Evolutionary conservation across 2,888 invertebrate genomes (phyloP).

Genomic region (Lepidonotus clava): DNA sequence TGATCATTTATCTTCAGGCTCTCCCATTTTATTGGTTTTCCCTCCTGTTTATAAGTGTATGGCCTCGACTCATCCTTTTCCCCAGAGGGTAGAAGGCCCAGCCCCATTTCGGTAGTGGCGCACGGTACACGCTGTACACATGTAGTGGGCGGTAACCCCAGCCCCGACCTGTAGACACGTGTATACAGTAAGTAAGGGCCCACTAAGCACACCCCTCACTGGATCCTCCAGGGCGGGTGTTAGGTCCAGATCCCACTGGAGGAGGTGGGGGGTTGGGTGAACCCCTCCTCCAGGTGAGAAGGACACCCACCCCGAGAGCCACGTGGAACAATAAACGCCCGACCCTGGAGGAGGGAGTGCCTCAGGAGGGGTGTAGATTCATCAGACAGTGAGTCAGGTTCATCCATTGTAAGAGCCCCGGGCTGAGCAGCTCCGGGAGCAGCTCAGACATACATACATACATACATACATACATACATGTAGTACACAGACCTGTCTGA

Average conservation of each 20-base stretch:
- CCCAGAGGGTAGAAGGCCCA: no score
- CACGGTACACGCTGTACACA: no score
- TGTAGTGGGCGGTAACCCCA: background rate
- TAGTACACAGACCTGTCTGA: no score
- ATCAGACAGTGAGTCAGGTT: background rate
- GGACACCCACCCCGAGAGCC: no score
- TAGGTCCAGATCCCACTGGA: background rate
- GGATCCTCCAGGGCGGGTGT: background rate
- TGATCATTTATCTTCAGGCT: no score
- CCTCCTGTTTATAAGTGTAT: no score
- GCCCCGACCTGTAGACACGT: background rate
- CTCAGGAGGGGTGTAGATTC: background rate
- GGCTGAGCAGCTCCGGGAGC: background rate
- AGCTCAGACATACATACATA: background rate
- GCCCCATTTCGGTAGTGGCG: no score
- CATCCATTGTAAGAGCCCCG: no score
- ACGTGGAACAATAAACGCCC: constrained; percentile 4
- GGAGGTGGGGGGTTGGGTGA: background rate
- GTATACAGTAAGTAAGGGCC: constrained; percentile 3
- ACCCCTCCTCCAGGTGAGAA: background rate
- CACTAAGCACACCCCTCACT: background rate
- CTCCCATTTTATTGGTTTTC: no score
- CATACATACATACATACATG: background rate
- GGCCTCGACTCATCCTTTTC: no score
- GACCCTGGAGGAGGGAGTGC: background rate